Evolutionary conservation across 2,113 vertebrate genomes (phyloP), one percentile per base, ranked within the genome.

Genomic region (Ariopsis seemanni): DNA sequence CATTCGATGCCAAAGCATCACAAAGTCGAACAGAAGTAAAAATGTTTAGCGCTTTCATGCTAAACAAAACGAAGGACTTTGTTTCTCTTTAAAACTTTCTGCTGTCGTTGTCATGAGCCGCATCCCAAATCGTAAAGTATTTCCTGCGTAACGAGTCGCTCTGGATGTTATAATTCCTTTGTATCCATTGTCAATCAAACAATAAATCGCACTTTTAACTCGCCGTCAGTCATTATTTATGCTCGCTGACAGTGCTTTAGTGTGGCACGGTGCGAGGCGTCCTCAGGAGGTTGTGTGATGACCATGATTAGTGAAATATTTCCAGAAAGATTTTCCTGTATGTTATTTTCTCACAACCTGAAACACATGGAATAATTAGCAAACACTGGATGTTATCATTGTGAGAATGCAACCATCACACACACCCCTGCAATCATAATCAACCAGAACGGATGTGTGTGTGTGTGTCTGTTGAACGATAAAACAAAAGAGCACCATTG

Each of bases 391-490:
- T 27, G 20, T 42, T 7, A 42, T 58, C 25, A 30, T 12, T 34
- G n/a, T 71, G 48, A 65, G 12, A 60, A 60, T n/a, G 18, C 55
- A n/a, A 34, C 42, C 62, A 50, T 42, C 25, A 17, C 72, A 69
- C 34, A 53, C 69, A 18, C 18, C 27, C 53, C 2, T 30, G 18
- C 9, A 60, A 1, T 12, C 30, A 6, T 53, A 50, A 81, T 71
- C 83, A 85, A 57, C 71, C 77, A 27, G 53, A 88, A n/a, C 25
- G 71, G 77, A 48, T 62, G 50, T 17, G 55, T 65, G 30, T 84
- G 20, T 55, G 27, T 80, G 17, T 84, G 55, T 84, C 42, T 62
- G 58, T 14, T 67, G 34, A 27, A 20, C 2, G 25, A 57, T 9
- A 48, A 30, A 75, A 83, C 67, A 75, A 83, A 86, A 82, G 78